phyloP scores from a whole-genome alignment of 2,888 invertebrate species.

The Drosophila peninsularis region DNA sequence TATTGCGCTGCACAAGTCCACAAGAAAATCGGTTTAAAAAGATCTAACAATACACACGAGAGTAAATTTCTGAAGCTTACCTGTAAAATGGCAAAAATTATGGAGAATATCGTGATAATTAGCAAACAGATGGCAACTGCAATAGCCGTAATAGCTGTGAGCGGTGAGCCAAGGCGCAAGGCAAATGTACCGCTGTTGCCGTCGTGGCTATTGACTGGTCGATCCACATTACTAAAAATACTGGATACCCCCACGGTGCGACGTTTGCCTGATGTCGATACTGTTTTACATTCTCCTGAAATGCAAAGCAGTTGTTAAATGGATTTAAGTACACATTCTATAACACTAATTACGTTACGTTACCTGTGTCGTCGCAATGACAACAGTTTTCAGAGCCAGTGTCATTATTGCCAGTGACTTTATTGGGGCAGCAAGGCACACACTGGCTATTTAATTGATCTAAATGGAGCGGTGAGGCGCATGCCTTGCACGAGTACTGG shows the following conservation, averaged over 20 bases:
- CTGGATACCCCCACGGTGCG: conserved; percentile 85
- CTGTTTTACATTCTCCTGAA: conserved; percentile 90
- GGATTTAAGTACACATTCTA: background rate
- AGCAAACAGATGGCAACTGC: conserved; percentile 89
- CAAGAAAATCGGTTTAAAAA: background rate
- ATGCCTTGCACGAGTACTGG: conserved; percentile 89
- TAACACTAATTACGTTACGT: background rate
- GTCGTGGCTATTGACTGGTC: conserved; percentile 10
- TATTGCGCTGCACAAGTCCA: conserved; percentile 74
- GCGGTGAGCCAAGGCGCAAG: conserved; percentile 84
- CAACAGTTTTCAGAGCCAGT: conserved; percentile 84
- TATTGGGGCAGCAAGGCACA: conserved; percentile 89
- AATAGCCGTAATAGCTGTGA: conserved; percentile 88
- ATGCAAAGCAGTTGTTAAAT: conserved; percentile 2
- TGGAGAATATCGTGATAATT: conserved; percentile 89
- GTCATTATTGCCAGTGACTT: conserved; percentile 86
- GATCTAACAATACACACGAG: no score
- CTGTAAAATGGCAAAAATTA: conserved; percentile 90
- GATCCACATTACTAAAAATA: conserved; percentile 42
- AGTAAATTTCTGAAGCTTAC: conserved; percentile 84
- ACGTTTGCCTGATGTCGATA: conserved; percentile 90
- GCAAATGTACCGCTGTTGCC: conserved; percentile 73
- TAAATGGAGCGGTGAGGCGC: conserved; percentile 88
- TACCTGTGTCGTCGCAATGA: conserved; percentile 64
- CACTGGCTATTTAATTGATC: conserved; percentile 91